Evolutionary conservation across 2,888 invertebrate species (phyloP).

Genomic region (Orthonevra nobilis): DNA sequence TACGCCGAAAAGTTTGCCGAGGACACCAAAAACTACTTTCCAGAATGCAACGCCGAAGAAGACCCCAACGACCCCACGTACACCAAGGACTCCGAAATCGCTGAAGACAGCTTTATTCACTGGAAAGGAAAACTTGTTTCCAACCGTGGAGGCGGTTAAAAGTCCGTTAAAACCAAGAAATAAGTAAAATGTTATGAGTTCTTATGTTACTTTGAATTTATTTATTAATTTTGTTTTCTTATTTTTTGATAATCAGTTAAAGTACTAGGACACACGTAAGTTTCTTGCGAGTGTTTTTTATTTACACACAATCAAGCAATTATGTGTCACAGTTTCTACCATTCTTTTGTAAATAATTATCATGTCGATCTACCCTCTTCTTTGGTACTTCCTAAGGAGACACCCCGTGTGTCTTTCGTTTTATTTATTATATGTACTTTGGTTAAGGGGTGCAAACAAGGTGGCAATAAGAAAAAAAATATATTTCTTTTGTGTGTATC

Average conservation of each 20-base stretch:
- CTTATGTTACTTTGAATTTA: slow-evolving; percentile 8
- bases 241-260: slow-evolving; percentile 21
- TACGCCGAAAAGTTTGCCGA: slow-evolving; percentile 66
- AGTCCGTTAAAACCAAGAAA: slow-evolving; percentile 78
- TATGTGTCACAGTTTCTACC: slow-evolving; percentile 53
- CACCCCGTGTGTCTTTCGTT: too few relatives aligned
- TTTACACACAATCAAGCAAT: slow-evolving; percentile 62
- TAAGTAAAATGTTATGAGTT: slow-evolving; percentile 63
- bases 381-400: slow-evolving; percentile 3
- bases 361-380: slow-evolving; percentile 42
- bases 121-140: slow-evolving; percentile 78
- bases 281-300: slow-evolving; percentile 28
- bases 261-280: slow-evolving; percentile 10
- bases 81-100: slow-evolving; percentile 76
- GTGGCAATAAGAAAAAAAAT: slow-evolving; percentile 32
- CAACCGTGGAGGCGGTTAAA: slow-evolving; percentile 75
- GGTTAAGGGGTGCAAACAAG: slow-evolving; percentile 37
- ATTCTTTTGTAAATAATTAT: slow-evolving; percentile 38
- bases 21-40: slow-evolving; percentile 72
- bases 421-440: slow-evolving; percentile 17
- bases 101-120: slow-evolving; percentile 78
- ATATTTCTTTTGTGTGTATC: slow-evolving; percentile 3
- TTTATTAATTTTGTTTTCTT: slow-evolving; percentile 27
- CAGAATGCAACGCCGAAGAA: slow-evolving; percentile 50
- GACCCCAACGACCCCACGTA: slow-evolving; percentile 72